Evolutionary conservation across 2,113 vertebrate genomes (phyloP), one percentile per base, ranked within the genome.

Genomic region (Muscicapa adusta): DNA sequence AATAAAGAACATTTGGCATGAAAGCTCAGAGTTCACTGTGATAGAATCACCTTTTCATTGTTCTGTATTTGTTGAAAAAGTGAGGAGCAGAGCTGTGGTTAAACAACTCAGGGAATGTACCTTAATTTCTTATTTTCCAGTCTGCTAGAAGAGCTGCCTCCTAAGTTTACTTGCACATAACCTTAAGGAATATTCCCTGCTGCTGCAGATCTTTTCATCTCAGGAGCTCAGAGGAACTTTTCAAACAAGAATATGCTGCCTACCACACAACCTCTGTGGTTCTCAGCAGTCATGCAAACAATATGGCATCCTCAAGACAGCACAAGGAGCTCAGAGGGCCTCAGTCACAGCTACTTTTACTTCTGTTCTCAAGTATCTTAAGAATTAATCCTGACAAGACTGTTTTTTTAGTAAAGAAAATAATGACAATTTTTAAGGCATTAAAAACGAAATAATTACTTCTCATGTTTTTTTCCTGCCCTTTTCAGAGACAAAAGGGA

Each of bases 41-140:
- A 36, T 13, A 65, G 43, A 88, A 92, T 47, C 38, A 60, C 4
- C 9, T 71, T 82, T 75, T 34, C 40, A 48, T 43, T 4, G 3
- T 42, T 82, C 48, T 71, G 6, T 29, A 47, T 31, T 58, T 51
- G 16, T 33, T 51, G 9, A 23, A 56, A 50, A 61, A 82, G 12
- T 1, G 0, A 58, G 31, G 36, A 67, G 11, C 7, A 76, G 70
- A 70, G 19, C 6, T 6, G 0, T 10, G 10, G 47, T 73, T 83
- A 82, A 92, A 72, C 17, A 91, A 18, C 10, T 86, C 25, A 3
- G 54, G 33, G 42, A 89, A 61, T 0, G 0, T 20, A 38, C 20
- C 13, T 54, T 51, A 67, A 76, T 73, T 80, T 86, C 79, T 53
- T 57, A 14, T 57, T 80, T 83, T 57, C 31, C 70, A 62, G 54